phyloP scores from a whole-genome alignment of 2,888 invertebrate species.

The Camptogramma bilineatum region DNA sequence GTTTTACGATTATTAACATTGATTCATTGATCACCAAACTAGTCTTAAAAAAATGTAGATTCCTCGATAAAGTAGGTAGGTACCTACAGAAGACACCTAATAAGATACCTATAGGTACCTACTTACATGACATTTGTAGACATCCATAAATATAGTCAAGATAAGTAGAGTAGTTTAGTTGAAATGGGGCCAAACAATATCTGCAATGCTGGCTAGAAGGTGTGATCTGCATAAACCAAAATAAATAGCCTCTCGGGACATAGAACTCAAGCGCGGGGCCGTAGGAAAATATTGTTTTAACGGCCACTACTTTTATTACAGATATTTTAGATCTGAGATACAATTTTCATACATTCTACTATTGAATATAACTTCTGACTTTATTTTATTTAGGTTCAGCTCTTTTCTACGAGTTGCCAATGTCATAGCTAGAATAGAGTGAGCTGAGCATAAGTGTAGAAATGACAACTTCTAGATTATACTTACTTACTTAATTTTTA shows the following conservation, averaged over 20 bases:
- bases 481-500: too few relatives aligned
- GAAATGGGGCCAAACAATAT: conserved; percentile 9
- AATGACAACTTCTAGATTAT: too few relatives aligned
- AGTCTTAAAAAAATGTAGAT: too few relatives aligned
- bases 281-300: conserved; percentile 43
- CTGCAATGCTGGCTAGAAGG: conserved; percentile 19
- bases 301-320: conserved; percentile 5
- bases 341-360: conserved; percentile 9
- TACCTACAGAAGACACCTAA: too few relatives aligned
- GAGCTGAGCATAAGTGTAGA: background rate
- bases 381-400: background rate
- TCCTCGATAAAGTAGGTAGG: too few relatives aligned
- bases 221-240: conserved; percentile 39
- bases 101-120: too few relatives aligned
- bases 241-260: conserved; percentile 33
- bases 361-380: background rate
- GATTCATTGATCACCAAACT: too few relatives aligned
- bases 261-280: conserved; percentile 42
- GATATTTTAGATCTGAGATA: conserved; percentile 7
- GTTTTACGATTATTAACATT: too few relatives aligned
- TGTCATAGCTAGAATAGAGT: background rate
- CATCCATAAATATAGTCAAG: too few relatives aligned
- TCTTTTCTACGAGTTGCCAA: background rate
- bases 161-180: too few relatives aligned
- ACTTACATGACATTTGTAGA: too few relatives aligned